Evolutionary conservation across 2,113 vertebrate species (phyloP).

Genomic region (Uropsilus gracilis): DNA sequence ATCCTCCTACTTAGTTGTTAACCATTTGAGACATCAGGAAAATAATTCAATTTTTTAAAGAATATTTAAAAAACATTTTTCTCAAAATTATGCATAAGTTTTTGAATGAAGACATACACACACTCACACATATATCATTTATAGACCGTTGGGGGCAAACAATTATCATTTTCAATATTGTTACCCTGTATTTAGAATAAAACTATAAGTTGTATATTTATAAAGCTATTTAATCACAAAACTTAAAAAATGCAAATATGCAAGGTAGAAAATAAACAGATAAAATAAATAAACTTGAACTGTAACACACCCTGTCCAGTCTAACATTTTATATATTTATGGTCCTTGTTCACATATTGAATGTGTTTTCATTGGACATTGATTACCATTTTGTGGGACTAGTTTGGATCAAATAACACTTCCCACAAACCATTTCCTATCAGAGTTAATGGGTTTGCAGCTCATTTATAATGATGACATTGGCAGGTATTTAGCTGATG

Average conservation of each 20-base stretch:
- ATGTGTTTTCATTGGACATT: slow-evolving; percentile 59
- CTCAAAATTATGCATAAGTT: background rate
- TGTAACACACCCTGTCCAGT: background rate
- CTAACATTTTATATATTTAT: slow-evolving; percentile 11
- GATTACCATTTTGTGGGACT: slow-evolving; percentile 57
- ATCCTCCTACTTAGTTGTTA: background rate
- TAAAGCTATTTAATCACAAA: slow-evolving; percentile 36
- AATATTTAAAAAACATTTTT: background rate
- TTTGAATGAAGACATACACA: background rate
- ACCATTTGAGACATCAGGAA: background rate
- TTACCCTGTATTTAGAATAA: background rate
- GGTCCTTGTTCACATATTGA: background rate
- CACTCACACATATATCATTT: too few species aligned
- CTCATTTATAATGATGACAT: slow-evolving; percentile 72
- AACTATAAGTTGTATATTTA: background rate
- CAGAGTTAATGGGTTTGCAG: slow-evolving; percentile 65
- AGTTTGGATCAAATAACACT: slow-evolving; percentile 60
- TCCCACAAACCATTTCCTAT: slow-evolving; percentile 59
- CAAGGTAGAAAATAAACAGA: slow-evolving; percentile 15
- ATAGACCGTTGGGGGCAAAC: too few species aligned
- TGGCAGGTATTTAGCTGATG: slow-evolving; percentile 65
- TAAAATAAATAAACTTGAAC: background rate
- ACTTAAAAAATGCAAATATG: background rate
- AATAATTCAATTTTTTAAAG: background rate
- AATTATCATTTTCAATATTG: too few species aligned